A percentile compares a stretch with the other conserved stretches of the same genome.
These are phyloP conservation scores for Nycticryphes semicollaris DNA, from an alignment of 2,113 vertebrate species.

Conservation along the genomic window DNA sequence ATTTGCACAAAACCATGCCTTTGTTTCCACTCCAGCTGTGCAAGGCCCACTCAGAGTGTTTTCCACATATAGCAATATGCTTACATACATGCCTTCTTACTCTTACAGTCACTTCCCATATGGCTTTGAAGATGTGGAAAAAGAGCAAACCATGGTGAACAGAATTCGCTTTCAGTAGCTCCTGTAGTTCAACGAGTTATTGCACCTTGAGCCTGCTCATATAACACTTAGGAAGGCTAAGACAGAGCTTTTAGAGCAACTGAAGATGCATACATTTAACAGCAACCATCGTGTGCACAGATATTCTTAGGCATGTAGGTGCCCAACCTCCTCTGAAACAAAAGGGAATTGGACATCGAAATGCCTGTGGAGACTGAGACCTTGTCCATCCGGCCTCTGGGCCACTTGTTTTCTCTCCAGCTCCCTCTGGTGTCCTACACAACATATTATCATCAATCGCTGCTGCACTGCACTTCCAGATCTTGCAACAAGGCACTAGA, in stretches of 20 bases:
- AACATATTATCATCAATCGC: neutral
- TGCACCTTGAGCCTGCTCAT: neutral
- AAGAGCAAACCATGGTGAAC: neutral
- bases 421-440: neutral
- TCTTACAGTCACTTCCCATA: neutral
- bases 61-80: neutral
- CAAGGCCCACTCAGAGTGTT: neutral
- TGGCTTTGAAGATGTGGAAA: neutral
- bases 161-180: neutral
- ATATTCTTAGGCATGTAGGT: neutral
- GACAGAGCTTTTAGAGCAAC: neutral
- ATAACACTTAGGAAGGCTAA: neutral
- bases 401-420: neutral
- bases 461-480: too few relatives aligned
- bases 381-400: neutral
- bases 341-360: neutral
- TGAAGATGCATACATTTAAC: neutral
- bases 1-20: neutral
- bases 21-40: neutral
- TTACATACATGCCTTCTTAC: neutral
- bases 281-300: neutral
- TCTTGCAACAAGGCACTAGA: neutral
- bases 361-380: neutral
- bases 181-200: neutral
- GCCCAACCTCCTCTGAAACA: fast-evolving